A percentile compares a stretch with the other conserved stretches of the same genome.
Evolutionary conservation across 2,888 invertebrate species (phyloP).

Genomic region (Apantesis nais): DNA sequence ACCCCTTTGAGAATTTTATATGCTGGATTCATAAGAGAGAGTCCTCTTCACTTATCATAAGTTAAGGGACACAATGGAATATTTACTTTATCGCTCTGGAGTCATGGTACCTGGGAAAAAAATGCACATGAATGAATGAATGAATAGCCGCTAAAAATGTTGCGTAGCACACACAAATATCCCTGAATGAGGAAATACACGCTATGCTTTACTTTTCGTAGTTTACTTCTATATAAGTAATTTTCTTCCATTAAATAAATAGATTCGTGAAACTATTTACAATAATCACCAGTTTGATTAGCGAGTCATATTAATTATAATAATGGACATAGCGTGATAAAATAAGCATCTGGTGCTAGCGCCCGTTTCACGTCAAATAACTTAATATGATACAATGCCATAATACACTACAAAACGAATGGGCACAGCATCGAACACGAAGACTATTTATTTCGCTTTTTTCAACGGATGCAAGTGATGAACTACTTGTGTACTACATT

Average conservation of each 20-base stretch:
- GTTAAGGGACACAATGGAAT: too few relatives aligned
- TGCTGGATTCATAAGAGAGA: too few relatives aligned
- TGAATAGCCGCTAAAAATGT: neutral
- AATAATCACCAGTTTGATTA: conserved; percentile 45
- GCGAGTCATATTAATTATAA: conserved; percentile 38
- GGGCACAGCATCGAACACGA: conserved; percentile 45
- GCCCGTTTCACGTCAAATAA: conserved; percentile 67
- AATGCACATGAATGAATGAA: too few relatives aligned
- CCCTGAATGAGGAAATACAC: neutral
- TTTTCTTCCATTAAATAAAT: neutral
- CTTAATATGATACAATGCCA: conserved; percentile 65
- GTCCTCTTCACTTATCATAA: too few relatives aligned
- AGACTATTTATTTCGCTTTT: neutral
- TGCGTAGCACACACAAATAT: neutral
- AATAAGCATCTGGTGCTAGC: conserved; percentile 60
- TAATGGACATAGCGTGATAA: conserved; percentile 38
- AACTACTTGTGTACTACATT: neutral
- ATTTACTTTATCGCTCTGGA: too few relatives aligned
- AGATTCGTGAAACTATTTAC: conserved; percentile 29
- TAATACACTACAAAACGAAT: conserved; percentile 71
- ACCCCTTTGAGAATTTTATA: too few relatives aligned
- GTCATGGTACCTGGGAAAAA: too few relatives aligned
- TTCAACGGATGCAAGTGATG: neutral
- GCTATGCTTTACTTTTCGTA: neutral
- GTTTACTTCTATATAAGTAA: neutral